A percentile compares a stretch with the other conserved stretches of the same genome.
phyloP scores from a whole-genome alignment of 2,888 invertebrate genomes.

The Drosophila mayaguana region DNA sequence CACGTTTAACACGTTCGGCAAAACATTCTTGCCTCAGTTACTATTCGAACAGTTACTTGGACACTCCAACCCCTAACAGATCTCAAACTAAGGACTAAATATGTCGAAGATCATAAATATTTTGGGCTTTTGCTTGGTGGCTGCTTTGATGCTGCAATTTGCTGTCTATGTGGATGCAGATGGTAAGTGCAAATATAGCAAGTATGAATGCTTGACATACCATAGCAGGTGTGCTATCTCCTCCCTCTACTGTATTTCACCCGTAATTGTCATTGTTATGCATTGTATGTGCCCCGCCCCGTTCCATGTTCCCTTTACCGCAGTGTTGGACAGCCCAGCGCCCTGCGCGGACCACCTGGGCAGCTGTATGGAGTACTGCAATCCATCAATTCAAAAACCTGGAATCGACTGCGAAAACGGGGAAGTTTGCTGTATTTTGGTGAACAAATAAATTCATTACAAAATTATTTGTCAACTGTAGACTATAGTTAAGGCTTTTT shows the following conservation, averaged over 20 bases:
- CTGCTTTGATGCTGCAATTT: conserved; percentile 52
- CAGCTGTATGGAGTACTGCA: conserved; percentile 80
- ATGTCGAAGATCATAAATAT: conserved; percentile 56
- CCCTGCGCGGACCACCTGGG: conserved; percentile 82
- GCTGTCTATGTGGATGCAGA: background rate
- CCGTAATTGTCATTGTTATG: conserved; percentile 29
- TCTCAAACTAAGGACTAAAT: background rate
- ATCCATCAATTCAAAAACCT: conserved; percentile 71
- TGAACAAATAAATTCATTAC: conserved; percentile 41
- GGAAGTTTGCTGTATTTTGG: conserved; percentile 82
- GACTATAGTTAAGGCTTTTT: conserved; percentile 52
- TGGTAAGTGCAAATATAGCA: no score
- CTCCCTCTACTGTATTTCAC: conserved; percentile 9
- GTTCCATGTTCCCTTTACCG: conserved; percentile 2
- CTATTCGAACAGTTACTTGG: background rate
- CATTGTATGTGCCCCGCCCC: conserved; percentile 22
- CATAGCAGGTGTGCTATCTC: conserved; percentile 16
- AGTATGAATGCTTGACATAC: no score
- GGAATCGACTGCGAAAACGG: conserved; percentile 82
- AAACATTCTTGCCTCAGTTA: no score
- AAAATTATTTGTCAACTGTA: conserved; percentile 37
- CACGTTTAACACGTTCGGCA: no score
- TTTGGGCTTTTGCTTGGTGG: conserved; percentile 58
- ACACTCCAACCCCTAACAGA: no score
- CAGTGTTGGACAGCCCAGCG: conserved; percentile 83